Conservation (phyloP, 2,113 vertebrate species). For the Psittacara wagleri region DNA sequence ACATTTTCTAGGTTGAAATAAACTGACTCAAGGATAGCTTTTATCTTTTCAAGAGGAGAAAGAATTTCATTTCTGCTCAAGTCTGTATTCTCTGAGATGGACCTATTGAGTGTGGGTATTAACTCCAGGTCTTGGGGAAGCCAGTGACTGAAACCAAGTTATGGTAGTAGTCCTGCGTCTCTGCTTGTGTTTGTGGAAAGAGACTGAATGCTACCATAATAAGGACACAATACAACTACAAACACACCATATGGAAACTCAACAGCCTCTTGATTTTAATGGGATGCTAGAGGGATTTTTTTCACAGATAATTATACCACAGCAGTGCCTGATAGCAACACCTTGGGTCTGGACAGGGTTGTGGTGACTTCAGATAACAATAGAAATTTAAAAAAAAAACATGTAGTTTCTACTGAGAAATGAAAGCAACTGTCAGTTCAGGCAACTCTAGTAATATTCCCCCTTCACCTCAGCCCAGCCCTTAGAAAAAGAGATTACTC, state of each 20-base stretch:
- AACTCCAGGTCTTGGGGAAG: neutral
- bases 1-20: neutral
- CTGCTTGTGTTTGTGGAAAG: neutral
- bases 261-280: neutral
- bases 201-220: neutral
- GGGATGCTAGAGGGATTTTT: neutral
- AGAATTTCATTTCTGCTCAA: neutral
- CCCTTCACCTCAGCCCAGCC: neutral
- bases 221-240: neutral
- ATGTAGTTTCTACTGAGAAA: neutral
- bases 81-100: neutral
- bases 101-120: neutral
- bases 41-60: neutral
- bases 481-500: neutral
- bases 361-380: neutral
- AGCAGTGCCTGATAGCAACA: neutral
- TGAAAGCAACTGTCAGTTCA: neutral
- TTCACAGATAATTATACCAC: neutral
- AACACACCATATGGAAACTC: neutral
- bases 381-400: neutral
- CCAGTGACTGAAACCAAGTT: neutral
- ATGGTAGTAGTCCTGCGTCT: neutral
- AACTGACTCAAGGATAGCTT: neutral
- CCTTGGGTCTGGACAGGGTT: neutral
- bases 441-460: neutral